Percentiles rank a stretch among this genome's conserved stretches.
These are phyloP conservation scores for Cossypha caffra DNA, from an alignment of 2,797 vertebrate genomes.

Conservation along the genomic window DNA sequence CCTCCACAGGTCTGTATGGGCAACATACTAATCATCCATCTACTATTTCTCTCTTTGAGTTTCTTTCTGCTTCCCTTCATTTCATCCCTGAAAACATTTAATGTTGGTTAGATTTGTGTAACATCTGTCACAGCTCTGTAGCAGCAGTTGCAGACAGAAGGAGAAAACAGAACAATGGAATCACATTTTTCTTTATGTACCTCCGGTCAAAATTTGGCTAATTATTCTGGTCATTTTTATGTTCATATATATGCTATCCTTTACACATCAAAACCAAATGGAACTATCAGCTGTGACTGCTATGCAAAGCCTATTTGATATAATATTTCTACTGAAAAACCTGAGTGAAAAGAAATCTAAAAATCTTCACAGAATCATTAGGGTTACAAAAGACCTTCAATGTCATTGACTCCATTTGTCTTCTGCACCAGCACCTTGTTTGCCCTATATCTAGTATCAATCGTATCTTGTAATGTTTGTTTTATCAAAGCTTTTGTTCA, in stretches of 20 bases:
- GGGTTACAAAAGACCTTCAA: neutral
- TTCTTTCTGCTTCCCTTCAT: neutral
- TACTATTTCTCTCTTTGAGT: neutral
- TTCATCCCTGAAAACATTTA: neutral
- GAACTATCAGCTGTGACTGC: neutral
- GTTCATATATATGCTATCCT: neutral
- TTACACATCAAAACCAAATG: neutral
- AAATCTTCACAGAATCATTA: neutral
- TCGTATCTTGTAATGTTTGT: neutral
- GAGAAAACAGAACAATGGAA: neutral
- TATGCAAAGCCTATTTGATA: neutral
- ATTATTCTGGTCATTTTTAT: neutral
- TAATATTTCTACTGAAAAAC: neutral
- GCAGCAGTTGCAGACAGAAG: neutral
- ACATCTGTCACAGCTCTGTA: neutral
- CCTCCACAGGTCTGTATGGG: neutral
- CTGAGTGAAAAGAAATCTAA: neutral
- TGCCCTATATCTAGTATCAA: neutral
- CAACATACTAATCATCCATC: neutral
- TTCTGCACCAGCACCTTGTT: neutral
- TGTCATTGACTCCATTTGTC: fast-evolving
- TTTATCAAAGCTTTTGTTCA: neutral
- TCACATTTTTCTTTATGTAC: neutral
- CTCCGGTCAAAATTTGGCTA: neutral
- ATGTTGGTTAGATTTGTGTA: neutral